Evolutionary conservation across 2,888 invertebrate species (phyloP).

Genomic region (Desoria tigrina): DNA sequence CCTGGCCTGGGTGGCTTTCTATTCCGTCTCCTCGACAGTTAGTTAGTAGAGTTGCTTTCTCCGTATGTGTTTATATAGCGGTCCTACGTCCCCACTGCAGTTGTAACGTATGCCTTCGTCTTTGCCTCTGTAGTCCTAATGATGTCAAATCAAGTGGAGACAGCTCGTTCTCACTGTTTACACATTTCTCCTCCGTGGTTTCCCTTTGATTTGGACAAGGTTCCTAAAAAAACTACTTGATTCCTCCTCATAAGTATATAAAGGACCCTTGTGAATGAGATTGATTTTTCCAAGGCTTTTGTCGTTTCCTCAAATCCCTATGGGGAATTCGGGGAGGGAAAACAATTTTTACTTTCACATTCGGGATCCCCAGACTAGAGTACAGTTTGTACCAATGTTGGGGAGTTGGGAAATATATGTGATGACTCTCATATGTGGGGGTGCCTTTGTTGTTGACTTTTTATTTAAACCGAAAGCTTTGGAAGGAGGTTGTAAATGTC

Average conservation of each 20-base stretch:
- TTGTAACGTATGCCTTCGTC: conserved; percentile 4
- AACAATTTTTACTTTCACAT: conserved; percentile 18
- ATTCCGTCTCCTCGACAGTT: conserved; percentile 12
- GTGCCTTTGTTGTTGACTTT: too few relatives aligned
- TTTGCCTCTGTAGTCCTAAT: conserved; percentile 28
- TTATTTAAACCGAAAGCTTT: too few relatives aligned
- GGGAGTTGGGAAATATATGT: neutral
- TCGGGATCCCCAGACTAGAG: neutral
- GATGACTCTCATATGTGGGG: neutral
- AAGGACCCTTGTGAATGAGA: conserved; percentile 19
- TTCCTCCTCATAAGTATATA: conserved; percentile 15
- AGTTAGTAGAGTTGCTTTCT: conserved; percentile 13
- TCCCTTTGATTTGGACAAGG: conserved; percentile 24
- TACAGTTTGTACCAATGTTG: neutral
- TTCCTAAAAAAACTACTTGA: conserved; percentile 1
- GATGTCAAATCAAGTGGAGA: conserved; percentile 46
- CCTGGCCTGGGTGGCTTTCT: conserved; percentile 9
- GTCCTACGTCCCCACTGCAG: too few relatives aligned
- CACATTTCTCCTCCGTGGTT: conserved; percentile 35
- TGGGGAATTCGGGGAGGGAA: conserved; percentile 17
- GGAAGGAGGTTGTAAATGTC: neutral
- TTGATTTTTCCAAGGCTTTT: conserved; percentile 21
- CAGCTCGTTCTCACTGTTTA: conserved; percentile 43
- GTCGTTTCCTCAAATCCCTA: conserved; percentile 12
- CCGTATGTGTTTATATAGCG: too few relatives aligned